Evolutionary conservation across 2,888 invertebrate genomes (phyloP), one percentile per base, ranked within the genome.

Genomic region (Patella ulyssiponensis): DNA sequence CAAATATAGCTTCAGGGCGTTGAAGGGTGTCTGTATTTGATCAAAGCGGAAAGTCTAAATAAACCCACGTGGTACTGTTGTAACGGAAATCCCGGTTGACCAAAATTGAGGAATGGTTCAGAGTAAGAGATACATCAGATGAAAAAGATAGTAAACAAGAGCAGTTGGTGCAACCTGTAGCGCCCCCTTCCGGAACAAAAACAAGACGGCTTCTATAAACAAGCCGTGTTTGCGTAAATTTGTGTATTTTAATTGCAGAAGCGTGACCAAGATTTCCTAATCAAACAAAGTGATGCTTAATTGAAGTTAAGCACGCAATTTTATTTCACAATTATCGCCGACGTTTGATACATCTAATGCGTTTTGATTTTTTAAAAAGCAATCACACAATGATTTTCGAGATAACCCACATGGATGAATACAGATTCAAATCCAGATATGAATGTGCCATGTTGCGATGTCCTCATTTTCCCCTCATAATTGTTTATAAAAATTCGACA

Each of bases 141-240:
- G n/a, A 44, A 56, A 73, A 23, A 64, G 23, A 44, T 27, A 53
- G 72, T 72, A 71, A 76, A 76, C 76, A 76, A 23, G 72, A 69
- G 76, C 76, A 76, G 56, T 76, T 76, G 76, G 76, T 64, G 51
- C 54, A 23, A 69, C 20, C 69, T 54, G 76, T 71, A 51, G 51
- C 69, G 52, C 73, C 44, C 72, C 58, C 72, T 72, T 72, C 64
- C 27, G 69, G 69, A 76, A 44, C 44, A 69, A 73, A 73, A 20
- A 70, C 69, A 51, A 51, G 75, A 23, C n/a, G 54, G 70, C 75
- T 70, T 17, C 53, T 20, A 70, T 70, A 44, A 56, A 70, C 53
- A 69, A 53, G 20, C 75, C 58, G 14, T 70, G 33, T 33, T 75
- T 51, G 70, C 27, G 54, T 70, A 52, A 64, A 64, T 23, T 64